phyloP scores from a whole-genome alignment of 2,797 vertebrate genomes.

The Moxostoma hubbsi region DNA sequence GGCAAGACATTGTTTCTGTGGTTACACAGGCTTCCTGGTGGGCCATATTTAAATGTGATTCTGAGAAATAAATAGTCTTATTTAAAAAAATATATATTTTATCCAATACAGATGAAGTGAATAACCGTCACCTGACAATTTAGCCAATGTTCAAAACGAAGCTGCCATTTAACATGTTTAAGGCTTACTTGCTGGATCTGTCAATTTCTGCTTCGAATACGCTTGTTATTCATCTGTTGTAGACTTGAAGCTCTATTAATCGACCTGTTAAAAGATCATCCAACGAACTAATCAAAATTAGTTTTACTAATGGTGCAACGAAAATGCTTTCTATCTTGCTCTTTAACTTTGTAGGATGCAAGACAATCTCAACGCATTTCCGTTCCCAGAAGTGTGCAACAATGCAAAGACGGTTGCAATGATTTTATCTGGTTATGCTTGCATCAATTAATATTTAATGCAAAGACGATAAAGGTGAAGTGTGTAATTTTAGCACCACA shows the following conservation, averaged over 20 bases:
- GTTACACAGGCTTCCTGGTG: slow-evolving; percentile 56
- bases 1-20: slow-evolving; percentile 48
- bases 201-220: neutral
- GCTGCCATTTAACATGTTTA: neutral
- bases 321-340: slow-evolving; percentile 53
- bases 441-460: neutral
- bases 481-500: slow-evolving; percentile 5
- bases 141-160: neutral
- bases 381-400: slow-evolving; percentile 53
- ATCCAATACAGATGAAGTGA: neutral
- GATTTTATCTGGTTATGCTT: slow-evolving; percentile 18
- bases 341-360: slow-evolving; percentile 69
- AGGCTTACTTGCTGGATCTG: neutral
- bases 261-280: neutral
- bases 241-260: neutral
- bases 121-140: neutral
- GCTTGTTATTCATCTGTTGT: neutral
- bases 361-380: slow-evolving; percentile 77
- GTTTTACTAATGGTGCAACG: slow-evolving; percentile 40
- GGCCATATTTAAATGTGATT: neutral
- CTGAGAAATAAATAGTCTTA: too few species aligned
- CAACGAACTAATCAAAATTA: neutral
- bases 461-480: neutral
- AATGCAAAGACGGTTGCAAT: slow-evolving; percentile 27
- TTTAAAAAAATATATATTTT: too few species aligned